These are phyloP conservation scores for Ormyrus nitidulus DNA, from an alignment of 2,888 invertebrate genomes.

Conservation along the genomic window DNA sequence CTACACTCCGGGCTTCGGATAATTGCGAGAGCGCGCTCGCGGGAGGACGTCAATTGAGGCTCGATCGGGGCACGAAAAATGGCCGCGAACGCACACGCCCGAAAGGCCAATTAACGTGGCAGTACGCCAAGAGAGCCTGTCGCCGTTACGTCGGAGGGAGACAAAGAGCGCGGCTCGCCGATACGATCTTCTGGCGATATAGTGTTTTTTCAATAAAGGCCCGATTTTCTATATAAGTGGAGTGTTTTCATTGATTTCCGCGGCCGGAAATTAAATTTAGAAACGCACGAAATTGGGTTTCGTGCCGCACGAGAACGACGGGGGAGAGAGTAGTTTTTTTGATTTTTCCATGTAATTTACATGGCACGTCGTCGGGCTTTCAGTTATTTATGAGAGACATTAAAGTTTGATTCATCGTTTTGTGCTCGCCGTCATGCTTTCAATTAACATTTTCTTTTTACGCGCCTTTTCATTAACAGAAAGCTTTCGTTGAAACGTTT, in stretches of 20 bases:
- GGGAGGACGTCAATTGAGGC: neutral
- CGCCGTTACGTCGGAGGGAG: neutral
- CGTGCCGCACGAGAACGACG: no score
- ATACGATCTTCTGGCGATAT: no score
- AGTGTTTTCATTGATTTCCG: slow-evolving; percentile 22
- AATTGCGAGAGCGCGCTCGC: slow-evolving; percentile 7
- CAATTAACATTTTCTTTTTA: no score
- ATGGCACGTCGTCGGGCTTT: no score
- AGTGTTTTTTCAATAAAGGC: no score
- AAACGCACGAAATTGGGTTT: neutral
- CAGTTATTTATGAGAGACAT: no score
- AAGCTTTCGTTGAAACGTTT: no score
- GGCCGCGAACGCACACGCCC: neutral
- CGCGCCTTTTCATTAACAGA: no score
- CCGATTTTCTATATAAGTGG: neutral
- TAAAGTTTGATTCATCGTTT: no score
- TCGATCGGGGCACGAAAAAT: neutral
- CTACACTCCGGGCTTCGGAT: neutral
- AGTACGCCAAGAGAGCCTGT: neutral
- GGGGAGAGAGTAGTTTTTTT: no score
- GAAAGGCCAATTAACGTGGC: slow-evolving; percentile 43
- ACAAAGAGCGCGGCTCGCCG: neutral
- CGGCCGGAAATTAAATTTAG: slow-evolving; percentile 2
- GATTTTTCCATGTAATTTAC: no score
- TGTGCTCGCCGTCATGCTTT: no score